phyloP scores from a whole-genome alignment of 2,888 invertebrate genomes.

The Drosophila merina region DNA sequence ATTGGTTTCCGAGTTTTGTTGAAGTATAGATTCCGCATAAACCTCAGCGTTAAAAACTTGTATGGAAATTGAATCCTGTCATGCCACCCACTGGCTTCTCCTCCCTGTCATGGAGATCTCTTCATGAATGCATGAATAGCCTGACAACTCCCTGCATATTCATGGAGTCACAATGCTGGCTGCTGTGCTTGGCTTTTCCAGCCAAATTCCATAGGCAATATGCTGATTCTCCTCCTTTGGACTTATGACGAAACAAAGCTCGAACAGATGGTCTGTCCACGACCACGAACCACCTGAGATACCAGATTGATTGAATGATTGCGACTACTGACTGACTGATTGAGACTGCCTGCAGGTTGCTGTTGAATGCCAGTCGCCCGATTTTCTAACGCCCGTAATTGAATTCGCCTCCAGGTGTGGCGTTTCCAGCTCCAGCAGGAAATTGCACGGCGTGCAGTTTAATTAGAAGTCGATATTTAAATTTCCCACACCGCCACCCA shows the following conservation, averaged over 20 bases:
- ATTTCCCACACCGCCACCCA: conserved; percentile 23
- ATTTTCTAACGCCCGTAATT: conserved; percentile 51
- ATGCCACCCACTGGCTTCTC: neutral
- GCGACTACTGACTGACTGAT: conserved; percentile 44
- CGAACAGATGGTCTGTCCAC: conserved; percentile 8
- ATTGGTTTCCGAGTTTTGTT: no score
- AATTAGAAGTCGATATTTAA: conserved; percentile 60
- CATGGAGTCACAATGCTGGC: neutral
- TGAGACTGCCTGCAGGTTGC: conserved; percentile 47
- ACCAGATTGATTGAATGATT: conserved; percentile 23
- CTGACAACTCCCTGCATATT: neutral
- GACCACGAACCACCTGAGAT: conserved; percentile 6
- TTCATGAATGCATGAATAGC: conserved; percentile 1
- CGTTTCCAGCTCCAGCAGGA: conserved; percentile 48
- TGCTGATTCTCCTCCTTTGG: neutral
- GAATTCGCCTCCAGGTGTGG: conserved; percentile 53
- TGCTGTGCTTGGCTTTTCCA: neutral
- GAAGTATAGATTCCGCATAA: neutral
- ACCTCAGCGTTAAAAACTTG: neutral
- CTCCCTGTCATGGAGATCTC: neutral
- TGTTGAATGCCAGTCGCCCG: conserved; percentile 24
- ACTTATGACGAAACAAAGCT: neutral
- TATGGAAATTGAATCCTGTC: neutral
- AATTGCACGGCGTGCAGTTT: conserved; percentile 66
- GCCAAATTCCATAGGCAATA: neutral